Evolutionary conservation across 2,888 invertebrate genomes (phyloP), one percentile per base, ranked within the genome.

Genomic region (Eueremaeus valkanovi): DNA sequence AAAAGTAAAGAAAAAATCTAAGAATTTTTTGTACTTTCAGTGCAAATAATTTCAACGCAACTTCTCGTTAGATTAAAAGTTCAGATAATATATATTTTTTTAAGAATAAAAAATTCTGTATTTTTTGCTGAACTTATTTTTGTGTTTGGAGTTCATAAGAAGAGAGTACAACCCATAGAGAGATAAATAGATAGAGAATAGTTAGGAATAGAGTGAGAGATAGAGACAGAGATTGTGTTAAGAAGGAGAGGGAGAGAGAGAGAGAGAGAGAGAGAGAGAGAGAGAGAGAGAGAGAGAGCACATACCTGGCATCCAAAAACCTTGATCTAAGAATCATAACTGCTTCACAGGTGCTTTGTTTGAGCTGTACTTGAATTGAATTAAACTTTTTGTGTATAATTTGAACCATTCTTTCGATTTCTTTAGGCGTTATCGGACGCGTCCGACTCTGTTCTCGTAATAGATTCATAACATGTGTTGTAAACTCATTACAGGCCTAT

Each of bases 401-500:
- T 85, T 94, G 94, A 77, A 97, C 96, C 97, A 97, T 97, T 82
- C 96, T 90, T 85, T 99, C 98, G 81, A 99, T 99, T 86, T 99
- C 99, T 86, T 89, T 96, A 72, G 95, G 95, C 75, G 97, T 95
- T 82, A 99, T 98, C 74, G 98, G 98, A 81, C 98, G 88, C 80
- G 97, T 98, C 82, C 96, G 92, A 82, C 94, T 94, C 86, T 98
- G 96, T 85, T 98, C 95, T 76, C 96, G 87, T 79, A 98, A 87
- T 81, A 98, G 87, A 85, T 98, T 98, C 92, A 97, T 94, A 80
- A 99, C 99, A 86, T 99, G 99, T n/a, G 97, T 98, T 77, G 99
- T 99, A 86, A 99, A 99, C 87, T 99, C 98, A 85, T 95, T 95
- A 87, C 99, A 99, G n/a, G 98, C 98, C 88, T 90, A 84, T 33